These are phyloP conservation scores for Pteruthius melanotis DNA, from an alignment of 2,113 vertebrate species.

Conservation along the genomic window DNA sequence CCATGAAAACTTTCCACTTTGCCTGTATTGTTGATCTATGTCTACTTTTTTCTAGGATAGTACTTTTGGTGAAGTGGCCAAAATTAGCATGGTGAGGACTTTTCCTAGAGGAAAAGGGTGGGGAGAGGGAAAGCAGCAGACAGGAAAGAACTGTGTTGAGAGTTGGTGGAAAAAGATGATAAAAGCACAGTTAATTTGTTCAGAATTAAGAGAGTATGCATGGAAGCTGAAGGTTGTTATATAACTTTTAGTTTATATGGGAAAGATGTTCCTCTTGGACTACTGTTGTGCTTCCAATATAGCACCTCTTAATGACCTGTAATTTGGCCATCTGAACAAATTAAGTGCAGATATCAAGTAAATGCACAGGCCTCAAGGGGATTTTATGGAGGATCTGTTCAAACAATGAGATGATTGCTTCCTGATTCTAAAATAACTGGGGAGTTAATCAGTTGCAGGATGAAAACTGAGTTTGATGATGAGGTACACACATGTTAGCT, in stretches of 20 bases:
- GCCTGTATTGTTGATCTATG: neutral
- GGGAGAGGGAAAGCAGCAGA: neutral
- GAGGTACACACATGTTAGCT: neutral
- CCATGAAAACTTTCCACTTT: neutral
- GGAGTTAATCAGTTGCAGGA: neutral
- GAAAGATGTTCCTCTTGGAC: neutral
- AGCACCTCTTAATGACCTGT: neutral
- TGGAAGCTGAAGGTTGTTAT: neutral
- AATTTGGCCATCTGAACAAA: neutral
- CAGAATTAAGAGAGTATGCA: neutral
- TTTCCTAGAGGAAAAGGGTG: neutral
- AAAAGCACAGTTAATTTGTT: neutral
- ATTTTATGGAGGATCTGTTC: neutral
- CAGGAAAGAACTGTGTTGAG: neutral
- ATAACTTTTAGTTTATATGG: neutral
- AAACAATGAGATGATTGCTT: neutral
- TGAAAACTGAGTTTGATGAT: neutral
- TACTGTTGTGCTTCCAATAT: neutral
- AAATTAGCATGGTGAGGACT: neutral
- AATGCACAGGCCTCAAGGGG: neutral
- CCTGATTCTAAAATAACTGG: neutral
- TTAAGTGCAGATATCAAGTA: neutral
- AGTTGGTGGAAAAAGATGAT: neutral
- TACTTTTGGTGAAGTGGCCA: neutral
- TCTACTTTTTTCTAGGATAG: neutral